Evolutionary conservation across 2,113 vertebrate species (phyloP), one percentile per base, ranked within the genome.

Genomic region (Podarcis raffonei): DNA sequence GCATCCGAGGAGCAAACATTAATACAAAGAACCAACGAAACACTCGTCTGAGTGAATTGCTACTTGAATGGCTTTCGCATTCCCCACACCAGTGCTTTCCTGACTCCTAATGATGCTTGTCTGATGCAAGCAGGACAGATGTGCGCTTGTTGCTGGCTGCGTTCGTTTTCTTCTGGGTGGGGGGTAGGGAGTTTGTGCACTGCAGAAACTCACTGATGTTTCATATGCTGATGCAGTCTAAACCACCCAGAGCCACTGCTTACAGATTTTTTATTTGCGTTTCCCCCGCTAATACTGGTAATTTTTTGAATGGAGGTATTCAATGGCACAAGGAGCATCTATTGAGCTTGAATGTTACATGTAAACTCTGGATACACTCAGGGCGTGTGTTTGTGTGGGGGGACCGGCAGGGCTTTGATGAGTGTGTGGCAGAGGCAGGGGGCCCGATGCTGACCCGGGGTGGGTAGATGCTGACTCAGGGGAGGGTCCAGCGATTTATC

Each of bases 51-150:
- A 3, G 72, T 65, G 80, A 83, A 83, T 78, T 42, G 74, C 53
- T 83, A 15, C 74, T 78, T 87, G 65, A 87, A 83, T 89, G 72
- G 62, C 53, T 87, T 83, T 78, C 62, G 78, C 83, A 62, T 80
- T 62, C 89, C 72, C 66, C 53, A 79, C 39, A 35, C 48, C 35
- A 83, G 35, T 78, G n/a, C 59, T 66, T 75, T 85, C 48, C 69
- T 82, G 80, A 71, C 37, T 83, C 42, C 27, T 78, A 78, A 69
- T 65, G 48, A 84, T 79, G 48, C 72, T 71, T 90, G 53, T 22
- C 89, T 90, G 35, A n/a, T 83, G 16, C 35, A 87, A 65, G 18
- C 22, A 72, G 80, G 39, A 72, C 80, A 79, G 59, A 57, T n/a
- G 71, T 86, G 48, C 27, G 27, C 11, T 68, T 90, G 80, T 62